A percentile compares a stretch with the other conserved stretches of the same genome.
Evolutionary conservation across 2,797 vertebrate species (phyloP).

Genomic region (Dipus sagitta): DNA sequence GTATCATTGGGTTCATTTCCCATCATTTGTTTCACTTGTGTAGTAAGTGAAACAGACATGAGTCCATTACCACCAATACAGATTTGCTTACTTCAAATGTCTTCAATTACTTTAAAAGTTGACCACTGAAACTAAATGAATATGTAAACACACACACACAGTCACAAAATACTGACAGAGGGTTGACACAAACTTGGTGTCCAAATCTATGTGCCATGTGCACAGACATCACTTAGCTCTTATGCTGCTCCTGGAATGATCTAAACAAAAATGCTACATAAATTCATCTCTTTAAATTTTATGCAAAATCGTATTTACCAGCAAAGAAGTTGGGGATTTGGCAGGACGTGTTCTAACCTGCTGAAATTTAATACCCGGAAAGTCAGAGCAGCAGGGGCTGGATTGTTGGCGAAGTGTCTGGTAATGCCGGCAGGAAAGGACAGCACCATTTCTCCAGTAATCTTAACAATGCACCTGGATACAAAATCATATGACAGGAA

Average conservation of each 20-base stretch:
- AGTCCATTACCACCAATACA: not conserved
- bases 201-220: not conserved
- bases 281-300: constrained; percentile 31
- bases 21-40: not conserved
- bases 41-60: constrained; percentile 10
- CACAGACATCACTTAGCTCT: not conserved
- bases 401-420: constrained; percentile 97
- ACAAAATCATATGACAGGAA: constrained; percentile 44
- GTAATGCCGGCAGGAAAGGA: constrained; percentile 99
- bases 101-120: not conserved
- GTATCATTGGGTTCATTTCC: not conserved
- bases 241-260: not conserved
- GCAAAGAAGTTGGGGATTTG: constrained; percentile 98
- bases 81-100: not conserved
- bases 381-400: constrained; percentile 93
- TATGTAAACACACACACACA: not conserved
- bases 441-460: constrained; percentile 98
- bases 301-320: constrained; percentile 90
- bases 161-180: not conserved
- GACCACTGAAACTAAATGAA: not conserved
- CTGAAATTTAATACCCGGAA: constrained; percentile 97
- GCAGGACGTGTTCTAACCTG: constrained; percentile 97
- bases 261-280: not conserved
- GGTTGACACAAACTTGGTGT: not conserved
- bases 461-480: constrained; percentile 96